These are phyloP conservation scores for Eristalinus sepulchralis DNA, from an alignment of 2,888 invertebrate genomes.

Conservation along the genomic window DNA sequence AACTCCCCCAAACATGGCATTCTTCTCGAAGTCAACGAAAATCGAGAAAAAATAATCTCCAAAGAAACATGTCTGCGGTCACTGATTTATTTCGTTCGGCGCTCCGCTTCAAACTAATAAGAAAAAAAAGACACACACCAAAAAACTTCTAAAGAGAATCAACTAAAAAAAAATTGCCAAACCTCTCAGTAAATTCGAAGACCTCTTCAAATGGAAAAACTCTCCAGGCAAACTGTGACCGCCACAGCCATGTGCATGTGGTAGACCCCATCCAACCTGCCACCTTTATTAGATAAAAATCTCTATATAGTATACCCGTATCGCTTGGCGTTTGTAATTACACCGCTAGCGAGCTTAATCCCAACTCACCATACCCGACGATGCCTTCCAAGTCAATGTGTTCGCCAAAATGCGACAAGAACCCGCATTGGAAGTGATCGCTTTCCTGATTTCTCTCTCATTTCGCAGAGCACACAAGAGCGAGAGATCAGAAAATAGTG, in stretches of 20 bases:
- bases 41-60: background rate
- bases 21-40: background rate
- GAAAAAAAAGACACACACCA: slow-evolving; percentile 7
- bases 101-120: slow-evolving; percentile 11
- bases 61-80: slow-evolving; percentile 45
- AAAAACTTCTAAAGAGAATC: slow-evolving; percentile 10
- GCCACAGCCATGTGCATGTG: slow-evolving; percentile 10
- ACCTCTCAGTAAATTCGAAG: slow-evolving; percentile 4
- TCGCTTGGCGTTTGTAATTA: slow-evolving; percentile 22
- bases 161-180: slow-evolving; percentile 2
- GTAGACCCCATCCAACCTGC: slow-evolving; percentile 15
- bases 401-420: background rate
- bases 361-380: slow-evolving; percentile 45
- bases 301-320: background rate
- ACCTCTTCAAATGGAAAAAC: slow-evolving; percentile 42
- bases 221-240: slow-evolving; percentile 25
- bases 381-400: slow-evolving; percentile 23
- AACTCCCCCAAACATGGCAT: slow-evolving; percentile 41
- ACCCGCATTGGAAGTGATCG: slow-evolving; percentile 31
- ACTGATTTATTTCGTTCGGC: slow-evolving; percentile 33
- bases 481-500: slow-evolving; percentile 64
- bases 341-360: slow-evolving; percentile 34
- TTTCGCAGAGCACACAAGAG: slow-evolving; percentile 4
- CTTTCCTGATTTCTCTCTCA: slow-evolving; percentile 24
- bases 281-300: slow-evolving; percentile 51